These are phyloP conservation scores for Oscheius sp. DNA, from an alignment of 2,888 invertebrate species.

Conservation along the genomic window DNA sequence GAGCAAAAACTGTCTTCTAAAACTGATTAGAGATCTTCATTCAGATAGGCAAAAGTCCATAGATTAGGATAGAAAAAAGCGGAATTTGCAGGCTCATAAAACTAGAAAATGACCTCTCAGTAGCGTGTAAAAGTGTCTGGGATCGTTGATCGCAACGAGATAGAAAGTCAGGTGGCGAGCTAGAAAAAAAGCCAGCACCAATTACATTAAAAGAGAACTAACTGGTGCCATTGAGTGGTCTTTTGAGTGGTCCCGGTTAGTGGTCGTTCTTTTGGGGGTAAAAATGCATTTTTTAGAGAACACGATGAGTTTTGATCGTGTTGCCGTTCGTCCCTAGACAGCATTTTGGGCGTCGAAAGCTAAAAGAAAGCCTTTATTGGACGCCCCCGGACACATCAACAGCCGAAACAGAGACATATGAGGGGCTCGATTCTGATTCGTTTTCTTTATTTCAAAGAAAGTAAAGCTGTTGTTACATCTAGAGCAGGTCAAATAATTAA, in stretches of 20 bases:
- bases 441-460: neutral
- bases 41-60: too few species aligned
- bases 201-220: constrained; percentile 1
- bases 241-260: neutral
- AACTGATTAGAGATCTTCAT: too few species aligned
- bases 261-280: too few species aligned
- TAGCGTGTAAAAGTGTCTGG: neutral
- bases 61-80: neutral
- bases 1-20: neutral
- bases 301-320: neutral
- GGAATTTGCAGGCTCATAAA: neutral
- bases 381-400: constrained; percentile 19
- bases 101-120: neutral
- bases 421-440: neutral
- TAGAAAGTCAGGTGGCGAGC: neutral
- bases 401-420: constrained; percentile 5
- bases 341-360: constrained; percentile 15
- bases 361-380: constrained; percentile 16
- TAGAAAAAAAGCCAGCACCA: neutral
- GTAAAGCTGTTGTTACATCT: neutral
- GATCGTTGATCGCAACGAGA: neutral
- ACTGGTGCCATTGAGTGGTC: neutral
- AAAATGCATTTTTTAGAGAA: too few species aligned
- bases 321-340: constrained; percentile 3
- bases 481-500: neutral